Evolutionary conservation across 2,888 invertebrate genomes (phyloP), one percentile per base, ranked within the genome.

Genomic region (Gisinianus flammeolus): DNA sequence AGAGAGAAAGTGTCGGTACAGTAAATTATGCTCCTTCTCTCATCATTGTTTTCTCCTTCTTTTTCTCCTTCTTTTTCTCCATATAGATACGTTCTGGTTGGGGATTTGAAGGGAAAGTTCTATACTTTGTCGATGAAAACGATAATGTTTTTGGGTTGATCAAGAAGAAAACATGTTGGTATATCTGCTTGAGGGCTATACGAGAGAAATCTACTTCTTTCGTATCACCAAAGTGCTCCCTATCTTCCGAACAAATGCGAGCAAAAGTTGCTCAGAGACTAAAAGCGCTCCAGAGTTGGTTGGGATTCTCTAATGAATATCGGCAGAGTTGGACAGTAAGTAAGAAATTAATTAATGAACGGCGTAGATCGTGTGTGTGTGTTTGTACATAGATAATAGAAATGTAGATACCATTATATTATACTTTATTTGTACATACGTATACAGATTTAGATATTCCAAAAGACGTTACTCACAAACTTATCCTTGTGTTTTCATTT

Each of bases 101-200:
- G 77, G 85, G 86, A 66, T 85, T 85, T 79, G 88, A 88, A 82
- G 88, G 88, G 2, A 87, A 87, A 80, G 88, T 88, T 0, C 80
- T 88, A 19, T 88, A 87, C 81, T 88, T 87, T 83, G 77, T 88
- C 24, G 87, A 88, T 79, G 81, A 80, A 4, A 71, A 85, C 10
- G 82, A 84, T n/a, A 82, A 84, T 70, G 87, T 87, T 19, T 86
- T 88, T 71, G 88, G 88, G 33, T 78, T 88, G 3, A 84, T 88
- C n/a, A 88, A 88, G 83, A 88, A 87, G 85, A 88, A 88, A 85
- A 87, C 88, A n/a, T 85, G 86, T n/a, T 88, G 88, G 88, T 88
- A 85, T 81, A 83, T 86, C 73, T 85, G 86, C 35, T 70, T 86
- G 30, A 80, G 85, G 24, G 84, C 85, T 2, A 71, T 85, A 8